phyloP scores from a whole-genome alignment of 2,888 invertebrate species.

The Rhamphomyia laevipes region DNA sequence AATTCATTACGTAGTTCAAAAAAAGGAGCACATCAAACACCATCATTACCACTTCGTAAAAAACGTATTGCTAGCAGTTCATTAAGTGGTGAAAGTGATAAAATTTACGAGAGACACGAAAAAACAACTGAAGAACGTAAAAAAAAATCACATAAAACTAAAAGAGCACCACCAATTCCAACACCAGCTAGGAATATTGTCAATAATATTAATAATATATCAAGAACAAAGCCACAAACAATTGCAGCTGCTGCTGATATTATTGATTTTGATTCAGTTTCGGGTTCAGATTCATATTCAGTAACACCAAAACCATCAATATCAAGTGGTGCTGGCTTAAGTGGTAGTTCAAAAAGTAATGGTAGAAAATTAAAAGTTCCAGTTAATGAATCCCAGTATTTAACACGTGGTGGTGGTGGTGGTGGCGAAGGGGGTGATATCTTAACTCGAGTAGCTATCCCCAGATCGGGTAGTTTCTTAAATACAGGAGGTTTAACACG shows the following conservation, averaged over 20 bases:
- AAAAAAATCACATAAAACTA: constrained; percentile 45
- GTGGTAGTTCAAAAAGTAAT: constrained; percentile 4
- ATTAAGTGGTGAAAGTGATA: constrained; percentile 49
- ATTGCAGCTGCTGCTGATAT: neutral
- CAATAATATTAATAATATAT: neutral
- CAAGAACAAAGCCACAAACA: neutral
- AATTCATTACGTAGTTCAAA: constrained; percentile 28
- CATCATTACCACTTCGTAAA: constrained; percentile 62
- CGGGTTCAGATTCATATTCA: neutral
- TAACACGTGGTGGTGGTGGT: constrained; percentile 19
- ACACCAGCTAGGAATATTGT: constrained; percentile 16
- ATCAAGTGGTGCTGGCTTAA: constrained; percentile 7
- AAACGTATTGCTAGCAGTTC: constrained; percentile 56
- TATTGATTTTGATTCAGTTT: neutral
- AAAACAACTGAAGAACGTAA: constrained; percentile 43
- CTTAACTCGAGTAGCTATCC: constrained; percentile 74
- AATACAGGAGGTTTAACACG: constrained; percentile 67
- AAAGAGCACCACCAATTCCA: constrained; percentile 44
- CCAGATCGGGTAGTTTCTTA: constrained; percentile 73
- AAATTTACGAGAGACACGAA: constrained; percentile 40
- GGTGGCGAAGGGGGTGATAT: constrained; percentile 49
- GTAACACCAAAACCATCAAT: neutral
- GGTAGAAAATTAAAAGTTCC: constrained; percentile 5
- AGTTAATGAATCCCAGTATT: constrained; percentile 5
- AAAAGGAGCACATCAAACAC: constrained; percentile 31